Base-by-base conservation (phyloP, 2,888 invertebrate genomes). In the Chymomyza amoena region DNA sequence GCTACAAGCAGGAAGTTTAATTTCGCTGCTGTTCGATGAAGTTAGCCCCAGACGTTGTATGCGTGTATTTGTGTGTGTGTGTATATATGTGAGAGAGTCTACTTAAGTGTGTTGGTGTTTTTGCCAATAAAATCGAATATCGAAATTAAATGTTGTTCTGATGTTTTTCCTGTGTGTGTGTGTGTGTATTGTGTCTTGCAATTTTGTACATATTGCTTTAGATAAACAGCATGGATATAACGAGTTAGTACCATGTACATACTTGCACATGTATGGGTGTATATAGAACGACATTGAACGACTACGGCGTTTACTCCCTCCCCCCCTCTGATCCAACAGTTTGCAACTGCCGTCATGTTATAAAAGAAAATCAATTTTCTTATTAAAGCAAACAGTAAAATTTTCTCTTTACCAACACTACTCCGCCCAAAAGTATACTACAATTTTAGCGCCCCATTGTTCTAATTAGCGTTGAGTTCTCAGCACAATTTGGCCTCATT, bases 91-190 rank as follows among this genome's bases (percentile, higher is more conserved):
- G 52, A 61, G n/a, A 32, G 60, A 39, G 16, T 70, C 62, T 66
- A 61, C 64, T 71, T 68, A 67, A 60, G 57, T 75, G 65, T 39
- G 67, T 52, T 62, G 52, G 70, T 16, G 68, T 76, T 77, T 75
- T 80, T 81, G 75, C 79, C 82, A 87, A 82, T 84, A 80, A 86
- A 81, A 84, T 87, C 87, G 87, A 88, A 87, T 82, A 84, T 87
- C 88, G 82, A 87, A 88, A 84, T 84, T 87, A 87, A 88, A 84
- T 84, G 87, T 88, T 82, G 76, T 73, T 28, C 59, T 68, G 56
- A 18, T 64, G 63, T 68, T 50, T 66, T 59, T 69, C 61, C 71
- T 57, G 36, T 45, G 56, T 57, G 61, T 32, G 7, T 32, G 32
- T 32, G 39, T 45, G 39, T 45, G 39, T 45, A 45, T 45, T 45